These are phyloP conservation scores for Chaetodon trifasciatus DNA, from an alignment of 2,797 vertebrate species.

Conservation along the genomic window DNA sequence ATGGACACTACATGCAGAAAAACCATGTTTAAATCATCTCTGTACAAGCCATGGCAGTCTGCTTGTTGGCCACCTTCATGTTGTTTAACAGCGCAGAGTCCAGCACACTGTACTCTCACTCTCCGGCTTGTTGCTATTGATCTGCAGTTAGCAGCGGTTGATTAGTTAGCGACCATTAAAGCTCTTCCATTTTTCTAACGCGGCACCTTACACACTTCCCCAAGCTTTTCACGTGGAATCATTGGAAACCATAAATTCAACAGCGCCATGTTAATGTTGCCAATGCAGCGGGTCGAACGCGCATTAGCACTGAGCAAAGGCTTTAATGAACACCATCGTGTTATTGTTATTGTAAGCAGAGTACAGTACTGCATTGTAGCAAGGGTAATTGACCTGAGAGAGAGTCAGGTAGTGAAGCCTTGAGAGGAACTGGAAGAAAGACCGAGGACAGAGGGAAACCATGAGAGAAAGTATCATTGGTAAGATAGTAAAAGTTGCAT, in stretches of 20 bases:
- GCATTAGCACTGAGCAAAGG: conserved; percentile 24
- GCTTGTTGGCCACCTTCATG: neutral
- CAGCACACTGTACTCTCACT: neutral
- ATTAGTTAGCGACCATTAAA: conserved; percentile 37
- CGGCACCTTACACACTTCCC: neutral
- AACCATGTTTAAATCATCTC: neutral
- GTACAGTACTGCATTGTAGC: neutral
- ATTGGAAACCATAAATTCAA: conserved; percentile 44
- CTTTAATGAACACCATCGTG: conserved; percentile 41
- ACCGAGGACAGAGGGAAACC: conserved; percentile 8
- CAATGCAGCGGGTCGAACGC: neutral
- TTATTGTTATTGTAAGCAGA: conserved; percentile 32
- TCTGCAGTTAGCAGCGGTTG: conserved; percentile 29
- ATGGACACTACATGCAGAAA: neutral
- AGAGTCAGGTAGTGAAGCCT: neutral
- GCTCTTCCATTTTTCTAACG: conserved; percentile 24
- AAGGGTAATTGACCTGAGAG: conserved; percentile 26
- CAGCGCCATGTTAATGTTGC: conserved; percentile 27
- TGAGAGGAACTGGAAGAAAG: conserved; percentile 12
- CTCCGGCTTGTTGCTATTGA: conserved; percentile 32
- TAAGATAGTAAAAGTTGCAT: conserved; percentile 53
- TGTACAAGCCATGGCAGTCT: fast-evolving
- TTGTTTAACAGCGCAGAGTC: neutral
- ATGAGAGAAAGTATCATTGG: conserved; percentile 32
- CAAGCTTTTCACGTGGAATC: conserved; percentile 37